Conservation (phyloP, 2,113 vertebrate species). For the Emydura subglobosa region DNA sequence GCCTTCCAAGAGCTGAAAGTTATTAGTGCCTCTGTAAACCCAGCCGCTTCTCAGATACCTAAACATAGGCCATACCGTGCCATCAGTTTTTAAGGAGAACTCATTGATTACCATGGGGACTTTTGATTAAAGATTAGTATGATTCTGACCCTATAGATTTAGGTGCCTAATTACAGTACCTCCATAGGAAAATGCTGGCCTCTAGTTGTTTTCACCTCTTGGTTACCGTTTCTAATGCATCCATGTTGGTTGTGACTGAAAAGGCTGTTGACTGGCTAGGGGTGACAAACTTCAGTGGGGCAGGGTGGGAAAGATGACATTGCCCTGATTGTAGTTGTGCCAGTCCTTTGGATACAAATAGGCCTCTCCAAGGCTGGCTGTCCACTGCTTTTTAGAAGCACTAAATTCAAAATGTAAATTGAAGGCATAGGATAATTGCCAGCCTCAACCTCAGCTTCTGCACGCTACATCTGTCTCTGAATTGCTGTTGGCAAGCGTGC, state of each 20-base stretch:
- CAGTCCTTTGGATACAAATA: not conserved
- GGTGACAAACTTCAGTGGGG: not conserved
- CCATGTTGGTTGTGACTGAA: not conserved
- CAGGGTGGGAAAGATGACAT: not conserved
- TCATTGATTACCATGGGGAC: too few relatives aligned
- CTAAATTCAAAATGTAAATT: not conserved
- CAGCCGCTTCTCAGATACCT: too few relatives aligned
- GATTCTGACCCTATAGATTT: not conserved
- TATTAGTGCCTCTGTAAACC: too few relatives aligned
- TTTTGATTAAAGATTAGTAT: too few relatives aligned
- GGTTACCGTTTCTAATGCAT: not conserved
- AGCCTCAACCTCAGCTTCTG: not conserved
- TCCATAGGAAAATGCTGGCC: not conserved
- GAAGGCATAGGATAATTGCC: not conserved
- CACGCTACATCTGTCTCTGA: not conserved
- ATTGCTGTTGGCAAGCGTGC: not conserved
- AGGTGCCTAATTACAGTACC: not conserved
- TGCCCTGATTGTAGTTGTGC: not conserved
- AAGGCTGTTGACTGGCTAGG: not conserved
- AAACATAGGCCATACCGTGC: too few relatives aligned
- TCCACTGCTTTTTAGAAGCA: not conserved
- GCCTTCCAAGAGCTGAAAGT: too few relatives aligned
- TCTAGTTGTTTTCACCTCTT: not conserved
- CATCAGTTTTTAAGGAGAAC: too few relatives aligned
- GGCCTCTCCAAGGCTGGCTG: not conserved